Conservation (phyloP, 1,140 invertebrate species). For the Nomia melanderi region DNA sequence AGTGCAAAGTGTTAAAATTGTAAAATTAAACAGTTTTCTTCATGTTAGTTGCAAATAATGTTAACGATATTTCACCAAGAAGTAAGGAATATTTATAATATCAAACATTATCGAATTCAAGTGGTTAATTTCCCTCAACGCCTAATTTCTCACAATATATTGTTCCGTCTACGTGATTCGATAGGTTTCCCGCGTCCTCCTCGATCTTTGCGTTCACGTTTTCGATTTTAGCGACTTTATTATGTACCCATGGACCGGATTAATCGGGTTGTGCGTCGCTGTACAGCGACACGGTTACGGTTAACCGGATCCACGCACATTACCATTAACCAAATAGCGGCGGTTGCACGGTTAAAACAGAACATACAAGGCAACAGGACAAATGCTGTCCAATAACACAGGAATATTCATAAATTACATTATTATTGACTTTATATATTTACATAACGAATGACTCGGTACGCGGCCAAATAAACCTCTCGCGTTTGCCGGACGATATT, state of each 20-base stretch:
- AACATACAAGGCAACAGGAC: background rate
- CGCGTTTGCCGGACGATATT: background rate
- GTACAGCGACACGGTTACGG: conserved; percentile 5
- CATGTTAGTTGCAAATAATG: no score
- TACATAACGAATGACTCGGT: background rate
- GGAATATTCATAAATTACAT: conserved; percentile 7
- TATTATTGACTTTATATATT: background rate
- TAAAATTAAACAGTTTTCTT: no score
- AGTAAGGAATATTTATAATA: no score
- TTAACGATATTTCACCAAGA: no score
- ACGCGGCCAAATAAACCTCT: background rate
- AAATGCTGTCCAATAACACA: background rate
- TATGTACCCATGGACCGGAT: background rate
- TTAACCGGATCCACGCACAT: conserved; percentile 1
- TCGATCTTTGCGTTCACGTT: background rate
- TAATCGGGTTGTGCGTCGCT: background rate
- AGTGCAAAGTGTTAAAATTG: no score
- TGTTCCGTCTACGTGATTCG: background rate
- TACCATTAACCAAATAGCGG: conserved; percentile 4
- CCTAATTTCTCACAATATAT: no score
- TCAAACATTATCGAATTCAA: no score
- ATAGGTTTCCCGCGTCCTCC: background rate
- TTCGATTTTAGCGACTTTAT: background rate
- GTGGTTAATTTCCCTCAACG: no score
- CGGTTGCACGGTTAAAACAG: background rate